phyloP scores from a whole-genome alignment of 1,140 invertebrate genomes.

The Delia radicum region DNA sequence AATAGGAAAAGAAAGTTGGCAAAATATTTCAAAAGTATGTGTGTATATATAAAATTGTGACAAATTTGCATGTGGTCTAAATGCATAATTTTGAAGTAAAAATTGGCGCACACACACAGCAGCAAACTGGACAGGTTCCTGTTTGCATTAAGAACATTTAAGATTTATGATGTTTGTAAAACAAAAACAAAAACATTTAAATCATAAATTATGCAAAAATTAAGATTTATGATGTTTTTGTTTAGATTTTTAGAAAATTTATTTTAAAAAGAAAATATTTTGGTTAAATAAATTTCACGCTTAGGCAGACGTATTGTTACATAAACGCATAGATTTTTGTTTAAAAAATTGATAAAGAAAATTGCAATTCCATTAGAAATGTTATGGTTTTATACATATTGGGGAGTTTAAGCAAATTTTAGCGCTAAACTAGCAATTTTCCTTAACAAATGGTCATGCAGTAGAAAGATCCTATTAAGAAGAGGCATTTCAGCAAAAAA shows the following conservation, averaged over 20 bases:
- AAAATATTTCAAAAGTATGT: background rate
- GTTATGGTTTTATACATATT: background rate
- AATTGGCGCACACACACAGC: background rate
- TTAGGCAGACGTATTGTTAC: background rate
- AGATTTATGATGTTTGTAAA: background rate
- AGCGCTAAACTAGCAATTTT: too few species aligned
- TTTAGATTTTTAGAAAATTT: too few species aligned
- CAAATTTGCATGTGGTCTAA: background rate
- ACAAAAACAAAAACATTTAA: background rate
- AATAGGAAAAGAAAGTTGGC: constrained; percentile 9
- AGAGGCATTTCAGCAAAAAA: too few species aligned
- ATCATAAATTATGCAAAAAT: constrained; percentile 3
- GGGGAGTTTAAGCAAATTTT: too few species aligned
- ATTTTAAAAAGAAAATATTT: constrained; percentile 3
- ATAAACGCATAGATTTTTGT: background rate
- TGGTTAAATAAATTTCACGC: background rate
- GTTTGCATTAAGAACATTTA: background rate
- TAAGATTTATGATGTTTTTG: background rate
- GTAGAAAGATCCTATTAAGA: too few species aligned
- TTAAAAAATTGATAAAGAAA: background rate
- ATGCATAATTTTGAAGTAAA: background rate
- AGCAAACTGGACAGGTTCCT: constrained; percentile 10
- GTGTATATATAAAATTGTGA: background rate
- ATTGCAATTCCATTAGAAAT: background rate
- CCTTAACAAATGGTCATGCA: too few species aligned